A percentile compares a stretch with the other conserved stretches of the same genome.
phyloP scores from a whole-genome alignment of 64 coral and sea anemone species.

The Porites lutea region DNA sequence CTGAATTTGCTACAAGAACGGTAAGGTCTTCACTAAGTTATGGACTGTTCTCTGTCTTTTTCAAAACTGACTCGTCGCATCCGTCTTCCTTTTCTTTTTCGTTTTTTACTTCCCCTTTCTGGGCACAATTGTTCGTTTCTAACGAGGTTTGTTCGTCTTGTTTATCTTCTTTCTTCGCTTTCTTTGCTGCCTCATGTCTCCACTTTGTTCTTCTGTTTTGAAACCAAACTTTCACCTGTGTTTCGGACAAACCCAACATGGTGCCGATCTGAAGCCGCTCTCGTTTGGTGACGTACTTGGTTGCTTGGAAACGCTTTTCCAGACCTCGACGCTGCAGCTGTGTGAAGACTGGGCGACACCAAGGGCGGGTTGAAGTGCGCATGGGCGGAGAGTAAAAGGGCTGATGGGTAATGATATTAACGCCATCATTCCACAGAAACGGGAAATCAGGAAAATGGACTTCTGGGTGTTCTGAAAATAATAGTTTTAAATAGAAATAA shows the following conservation, averaged over 20 bases:
- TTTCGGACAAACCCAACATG: constrained; percentile 73
- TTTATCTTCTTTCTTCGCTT: constrained; percentile 51
- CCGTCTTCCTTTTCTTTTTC: not conserved
- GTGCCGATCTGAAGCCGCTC: constrained; percentile 67
- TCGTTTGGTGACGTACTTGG: constrained; percentile 72
- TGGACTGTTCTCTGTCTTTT: too few species aligned
- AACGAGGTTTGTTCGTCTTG: constrained; percentile 16
- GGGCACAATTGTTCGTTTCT: not conserved
- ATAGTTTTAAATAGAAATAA: not conserved
- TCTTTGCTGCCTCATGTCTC: constrained; percentile 62
- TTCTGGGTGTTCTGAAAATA: not conserved
- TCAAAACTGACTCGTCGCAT: not conserved
- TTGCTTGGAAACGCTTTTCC: constrained; percentile 70
- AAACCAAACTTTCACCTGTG: constrained; percentile 79
- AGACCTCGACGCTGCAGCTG: constrained; percentile 69
- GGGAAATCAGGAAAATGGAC: not conserved
- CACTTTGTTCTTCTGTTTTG: constrained; percentile 76
- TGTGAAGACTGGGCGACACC: constrained; percentile 77
- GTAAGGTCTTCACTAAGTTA: too few species aligned
- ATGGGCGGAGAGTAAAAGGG: constrained; percentile 3
- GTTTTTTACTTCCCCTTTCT: not conserved
- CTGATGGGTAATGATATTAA: constrained; percentile 11
- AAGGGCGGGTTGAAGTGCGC: constrained; percentile 54
- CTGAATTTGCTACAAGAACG: too few species aligned
- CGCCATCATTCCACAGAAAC: not conserved